Conservation (phyloP, 2,888 invertebrate species). For the Siphlonurus alternatus region DNA sequence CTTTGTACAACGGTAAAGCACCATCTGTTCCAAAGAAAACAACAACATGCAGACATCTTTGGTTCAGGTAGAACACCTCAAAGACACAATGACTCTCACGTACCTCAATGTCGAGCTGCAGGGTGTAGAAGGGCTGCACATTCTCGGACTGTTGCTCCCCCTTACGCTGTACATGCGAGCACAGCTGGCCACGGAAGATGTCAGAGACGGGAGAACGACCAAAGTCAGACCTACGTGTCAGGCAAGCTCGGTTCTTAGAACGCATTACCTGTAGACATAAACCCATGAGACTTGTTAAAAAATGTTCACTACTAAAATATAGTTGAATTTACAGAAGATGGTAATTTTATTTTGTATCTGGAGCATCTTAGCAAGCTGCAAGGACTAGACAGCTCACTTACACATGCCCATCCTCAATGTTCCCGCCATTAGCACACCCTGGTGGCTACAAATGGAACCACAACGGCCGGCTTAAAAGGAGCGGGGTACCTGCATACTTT, state of each 20-base stretch:
- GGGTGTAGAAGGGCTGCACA: constrained; percentile 88
- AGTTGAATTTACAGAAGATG: constrained; percentile 1
- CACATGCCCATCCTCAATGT: too few relatives aligned
- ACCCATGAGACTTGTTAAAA: constrained; percentile 6
- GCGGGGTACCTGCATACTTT: too few relatives aligned
- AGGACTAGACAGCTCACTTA: too few relatives aligned
- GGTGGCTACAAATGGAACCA: too few relatives aligned
- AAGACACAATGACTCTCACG: too few relatives aligned
- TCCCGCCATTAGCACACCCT: too few relatives aligned
- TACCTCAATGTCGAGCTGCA: constrained; percentile 89
- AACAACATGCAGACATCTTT: too few relatives aligned
- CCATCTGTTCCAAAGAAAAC: too few relatives aligned
- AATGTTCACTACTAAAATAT: constrained; percentile 5
- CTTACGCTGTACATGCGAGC: constrained; percentile 61
- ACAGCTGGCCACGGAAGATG: constrained; percentile 82
- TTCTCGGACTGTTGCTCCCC: constrained; percentile 70
- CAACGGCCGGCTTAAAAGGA: too few relatives aligned
- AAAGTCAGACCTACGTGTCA: constrained; percentile 70
- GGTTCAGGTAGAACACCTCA: too few relatives aligned
- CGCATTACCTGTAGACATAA: constrained; percentile 52
- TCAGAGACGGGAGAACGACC: constrained; percentile 77
- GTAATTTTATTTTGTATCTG: neutral
- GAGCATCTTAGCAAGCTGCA: too few relatives aligned
- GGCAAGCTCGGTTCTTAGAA: constrained; percentile 70
- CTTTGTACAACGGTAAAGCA: too few relatives aligned